These are phyloP conservation scores for Gorsachius goisagi DNA, from an alignment of 2,113 vertebrate genomes.

Conservation along the genomic window DNA sequence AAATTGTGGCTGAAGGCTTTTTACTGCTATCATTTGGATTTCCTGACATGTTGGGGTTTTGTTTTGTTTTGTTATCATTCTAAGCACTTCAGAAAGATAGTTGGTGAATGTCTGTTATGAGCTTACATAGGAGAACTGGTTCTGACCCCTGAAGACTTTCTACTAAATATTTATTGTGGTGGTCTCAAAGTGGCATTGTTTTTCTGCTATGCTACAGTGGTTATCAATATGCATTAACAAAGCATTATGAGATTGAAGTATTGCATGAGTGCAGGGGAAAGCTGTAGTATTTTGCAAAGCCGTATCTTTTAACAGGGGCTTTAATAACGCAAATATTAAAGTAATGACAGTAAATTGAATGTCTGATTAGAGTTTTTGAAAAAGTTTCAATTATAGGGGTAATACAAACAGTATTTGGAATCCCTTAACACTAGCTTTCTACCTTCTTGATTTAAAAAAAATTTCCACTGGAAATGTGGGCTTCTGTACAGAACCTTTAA, in stretches of 20 bases:
- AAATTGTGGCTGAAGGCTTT: neutral
- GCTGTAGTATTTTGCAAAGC: neutral
- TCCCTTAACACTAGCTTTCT: neutral
- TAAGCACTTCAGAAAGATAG: neutral
- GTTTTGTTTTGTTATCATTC: neutral
- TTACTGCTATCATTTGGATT: neutral
- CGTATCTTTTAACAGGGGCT: neutral
- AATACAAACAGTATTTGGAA: neutral
- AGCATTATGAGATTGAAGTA: neutral
- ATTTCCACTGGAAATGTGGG: neutral
- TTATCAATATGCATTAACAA: neutral
- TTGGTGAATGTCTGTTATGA: neutral
- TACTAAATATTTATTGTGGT: neutral
- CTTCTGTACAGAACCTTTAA: neutral
- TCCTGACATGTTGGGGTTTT: neutral
- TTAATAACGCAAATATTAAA: neutral
- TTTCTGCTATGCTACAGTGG: neutral
- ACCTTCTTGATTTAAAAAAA: neutral
- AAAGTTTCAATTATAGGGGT: neutral
- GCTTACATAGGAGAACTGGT: neutral
- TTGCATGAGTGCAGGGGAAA: neutral
- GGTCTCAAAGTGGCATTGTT: neutral
- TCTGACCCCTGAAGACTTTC: neutral
- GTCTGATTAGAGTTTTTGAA: neutral
- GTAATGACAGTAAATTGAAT: neutral